Evolutionary conservation across 2,888 invertebrate genomes (phyloP).

Genomic region (Eristalis pertinax): DNA sequence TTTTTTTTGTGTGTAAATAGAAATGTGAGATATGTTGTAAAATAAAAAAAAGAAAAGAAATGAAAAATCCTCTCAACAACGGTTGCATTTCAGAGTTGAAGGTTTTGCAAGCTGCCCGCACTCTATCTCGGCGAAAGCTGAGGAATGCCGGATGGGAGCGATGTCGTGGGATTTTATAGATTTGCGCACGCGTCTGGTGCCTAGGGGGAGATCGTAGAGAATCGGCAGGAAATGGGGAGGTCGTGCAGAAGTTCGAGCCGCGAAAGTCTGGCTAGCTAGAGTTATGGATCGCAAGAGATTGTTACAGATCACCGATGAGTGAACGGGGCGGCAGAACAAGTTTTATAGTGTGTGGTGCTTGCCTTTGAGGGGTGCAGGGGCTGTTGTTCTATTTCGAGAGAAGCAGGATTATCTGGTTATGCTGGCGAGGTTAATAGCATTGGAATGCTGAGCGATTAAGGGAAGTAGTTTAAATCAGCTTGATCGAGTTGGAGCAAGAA

Average conservation of each 20-base stretch:
- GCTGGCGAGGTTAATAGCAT: not conserved
- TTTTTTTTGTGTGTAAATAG: slow-evolving; percentile 21
- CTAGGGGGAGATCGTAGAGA: not conserved
- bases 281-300: not conserved
- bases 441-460: not conserved
- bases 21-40: not conserved
- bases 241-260: not conserved
- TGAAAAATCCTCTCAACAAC: not conserved
- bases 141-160: not conserved
- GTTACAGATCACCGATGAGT: not conserved
- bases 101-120: not conserved
- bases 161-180: not conserved
- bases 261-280: not conserved
- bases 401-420: not conserved
- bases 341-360: not conserved
- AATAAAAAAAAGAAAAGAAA: not conserved
- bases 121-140: not conserved
- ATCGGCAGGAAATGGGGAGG: no score
- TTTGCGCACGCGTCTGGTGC: not conserved
- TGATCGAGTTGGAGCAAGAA: no score
- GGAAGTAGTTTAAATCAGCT: not conserved
- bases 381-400: not conserved
- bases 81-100: not conserved
- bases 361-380: not conserved
- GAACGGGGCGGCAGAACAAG: not conserved